These are phyloP conservation scores for Crax fasciolata DNA, from an alignment of 2,797 vertebrate genomes.

Conservation along the genomic window DNA sequence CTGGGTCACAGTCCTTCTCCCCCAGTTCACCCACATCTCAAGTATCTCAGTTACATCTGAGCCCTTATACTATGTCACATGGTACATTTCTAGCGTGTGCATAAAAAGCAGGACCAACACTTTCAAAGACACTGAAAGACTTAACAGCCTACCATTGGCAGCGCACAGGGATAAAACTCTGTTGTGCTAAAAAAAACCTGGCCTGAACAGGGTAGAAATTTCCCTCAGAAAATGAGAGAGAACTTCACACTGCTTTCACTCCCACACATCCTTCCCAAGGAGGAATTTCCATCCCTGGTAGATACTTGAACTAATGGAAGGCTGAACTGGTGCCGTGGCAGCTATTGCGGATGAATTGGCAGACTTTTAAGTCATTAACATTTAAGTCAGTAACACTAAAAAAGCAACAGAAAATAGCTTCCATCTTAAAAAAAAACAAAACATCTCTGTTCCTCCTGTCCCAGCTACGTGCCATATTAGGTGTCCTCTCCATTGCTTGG, in stretches of 20 bases:
- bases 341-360: not conserved
- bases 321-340: not conserved
- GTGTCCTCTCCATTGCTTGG: not conserved
- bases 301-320: not conserved
- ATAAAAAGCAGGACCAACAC: not conserved
- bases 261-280: not conserved
- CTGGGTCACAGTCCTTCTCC: not conserved
- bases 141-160: not conserved
- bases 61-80: not conserved
- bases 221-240: not conserved
- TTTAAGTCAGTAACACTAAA: not conserved
- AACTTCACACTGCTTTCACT: not conserved
- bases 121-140: not conserved
- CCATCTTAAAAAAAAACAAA: not conserved
- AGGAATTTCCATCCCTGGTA: not conserved
- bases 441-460: not conserved
- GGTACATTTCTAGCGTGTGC: not conserved
- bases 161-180: not conserved
- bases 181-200: not conserved
- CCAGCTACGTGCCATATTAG: not conserved
- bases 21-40: not conserved
- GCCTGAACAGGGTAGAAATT: not conserved
- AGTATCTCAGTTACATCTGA: not conserved
- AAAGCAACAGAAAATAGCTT: not conserved
- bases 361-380: not conserved